Conservation (phyloP, 2,888 invertebrate species). For the Blastobasis adustella region DNA sequence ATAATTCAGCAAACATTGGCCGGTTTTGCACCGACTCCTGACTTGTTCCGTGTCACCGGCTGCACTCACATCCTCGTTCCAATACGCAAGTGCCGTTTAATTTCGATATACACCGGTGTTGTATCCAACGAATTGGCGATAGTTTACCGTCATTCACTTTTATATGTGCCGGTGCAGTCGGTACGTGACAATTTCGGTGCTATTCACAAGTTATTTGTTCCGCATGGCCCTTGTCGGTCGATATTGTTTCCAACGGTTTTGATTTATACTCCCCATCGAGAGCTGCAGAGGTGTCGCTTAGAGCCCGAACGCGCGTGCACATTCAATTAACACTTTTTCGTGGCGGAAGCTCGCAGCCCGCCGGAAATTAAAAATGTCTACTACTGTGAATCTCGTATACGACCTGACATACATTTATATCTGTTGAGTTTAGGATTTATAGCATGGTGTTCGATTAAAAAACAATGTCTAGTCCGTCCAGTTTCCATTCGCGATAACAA, state of each 20-base stretch:
- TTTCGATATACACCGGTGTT: neutral
- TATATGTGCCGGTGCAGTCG: neutral
- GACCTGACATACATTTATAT: conserved; percentile 9
- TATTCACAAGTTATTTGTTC: conserved; percentile 3
- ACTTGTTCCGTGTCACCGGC: conserved; percentile 16
- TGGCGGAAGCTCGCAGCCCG: conserved; percentile 47
- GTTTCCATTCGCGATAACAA: conserved; percentile 3
- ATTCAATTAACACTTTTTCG: conserved; percentile 68
- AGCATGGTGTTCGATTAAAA: conserved; percentile 8
- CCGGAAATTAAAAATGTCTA: conserved; percentile 70
- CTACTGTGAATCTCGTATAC: conserved; percentile 7
- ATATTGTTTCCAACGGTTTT: conserved; percentile 8
- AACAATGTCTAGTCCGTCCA: conserved; percentile 7
- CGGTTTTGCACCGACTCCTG: conserved; percentile 26
- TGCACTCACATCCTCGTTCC: conserved; percentile 13
- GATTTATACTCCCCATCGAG: conserved; percentile 6
- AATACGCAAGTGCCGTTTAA: conserved; percentile 12
- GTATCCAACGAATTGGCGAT: no score
- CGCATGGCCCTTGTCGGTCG: neutral
- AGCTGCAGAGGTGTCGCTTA: conserved; percentile 10
- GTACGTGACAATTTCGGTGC: neutral
- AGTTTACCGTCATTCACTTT: neutral
- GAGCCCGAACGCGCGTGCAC: conserved; percentile 32
- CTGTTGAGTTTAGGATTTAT: conserved; percentile 15
- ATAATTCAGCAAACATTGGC: conserved; percentile 41